A percentile compares a stretch with the other conserved stretches of the same genome.
Conservation (phyloP, 1,140 invertebrate species). For the Neoseiulus cucumeris region DNA sequence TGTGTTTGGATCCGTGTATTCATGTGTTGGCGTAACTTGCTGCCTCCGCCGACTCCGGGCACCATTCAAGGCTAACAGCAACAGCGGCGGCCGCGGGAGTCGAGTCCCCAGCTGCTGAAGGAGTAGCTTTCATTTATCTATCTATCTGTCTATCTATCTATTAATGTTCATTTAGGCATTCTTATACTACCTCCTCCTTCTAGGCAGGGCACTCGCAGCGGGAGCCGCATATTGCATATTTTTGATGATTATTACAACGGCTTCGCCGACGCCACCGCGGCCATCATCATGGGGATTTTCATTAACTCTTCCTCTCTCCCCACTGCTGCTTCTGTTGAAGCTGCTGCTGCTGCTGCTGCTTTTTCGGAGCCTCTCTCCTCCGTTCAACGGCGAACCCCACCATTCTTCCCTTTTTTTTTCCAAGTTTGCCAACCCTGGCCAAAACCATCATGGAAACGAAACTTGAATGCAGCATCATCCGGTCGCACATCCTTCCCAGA, state of each 20-base stretch:
- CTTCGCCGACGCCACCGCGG: neutral
- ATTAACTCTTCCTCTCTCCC: conserved; percentile 8
- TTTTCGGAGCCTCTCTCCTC: neutral
- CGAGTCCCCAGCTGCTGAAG: neutral
- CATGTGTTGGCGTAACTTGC: no score
- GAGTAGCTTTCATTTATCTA: conserved; percentile 1
- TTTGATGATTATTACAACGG: conserved; percentile 9
- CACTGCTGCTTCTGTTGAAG: neutral
- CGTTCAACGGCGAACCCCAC: no score
- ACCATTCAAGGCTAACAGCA: no score
- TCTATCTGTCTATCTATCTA: neutral
- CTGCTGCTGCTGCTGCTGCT: neutral
- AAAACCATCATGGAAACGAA: neutral
- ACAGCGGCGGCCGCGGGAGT: no score
- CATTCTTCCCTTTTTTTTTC: neutral
- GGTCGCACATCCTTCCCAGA: no score
- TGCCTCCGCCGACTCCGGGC: no score
- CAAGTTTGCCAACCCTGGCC: neutral
- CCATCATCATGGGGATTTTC: conserved; percentile 3
- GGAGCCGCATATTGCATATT: conserved; percentile 7
- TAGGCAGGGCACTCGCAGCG: neutral
- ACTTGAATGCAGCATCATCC: no score
- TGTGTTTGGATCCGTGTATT: no score
- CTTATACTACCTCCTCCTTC: neutral
- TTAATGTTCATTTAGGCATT: conserved; percentile 11